Evolutionary conservation across 2,888 invertebrate genomes (phyloP), one percentile per base, ranked within the genome.

Genomic region (Acleris holmiana): DNA sequence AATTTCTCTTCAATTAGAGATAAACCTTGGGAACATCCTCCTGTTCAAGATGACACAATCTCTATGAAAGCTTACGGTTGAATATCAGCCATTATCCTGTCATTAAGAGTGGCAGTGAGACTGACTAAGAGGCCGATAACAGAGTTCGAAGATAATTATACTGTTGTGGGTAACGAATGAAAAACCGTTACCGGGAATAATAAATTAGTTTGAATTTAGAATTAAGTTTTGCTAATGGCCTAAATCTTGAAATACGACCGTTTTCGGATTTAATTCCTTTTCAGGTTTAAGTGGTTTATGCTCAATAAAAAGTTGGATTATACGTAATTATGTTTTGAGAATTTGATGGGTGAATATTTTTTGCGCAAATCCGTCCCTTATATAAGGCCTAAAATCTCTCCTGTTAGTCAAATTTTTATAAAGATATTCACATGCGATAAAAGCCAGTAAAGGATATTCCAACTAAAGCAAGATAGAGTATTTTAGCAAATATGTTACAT

Each of bases 1-100:
- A 47, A 47, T 29, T 57, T 46, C 47, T 46, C 44, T 25, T 35
- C 21, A 46, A 56, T 63, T 63, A 29, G 46, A 25, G 53, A 58
- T 53, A 23, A 47, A 58, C 46, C 46, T 57, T 13, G 44, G 21
- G 21, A 47, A 25, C 29, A 15, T 51, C 25, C 47, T 63, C 60
- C 47, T 54, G 61, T 66, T 68, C 67, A 56, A 68, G 70, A 67
- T 61, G 65, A 56, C 67, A 67, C 68, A 68, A 71, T 77, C 68
- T 63, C 56, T 71, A 73, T 72, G 69, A 71, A 72, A 67, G 66
- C 72, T 67, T 69, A 69, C 69, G 71, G 68, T 69, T 68, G 41
- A 58, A 64, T 75, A 73, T 74, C 77, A 71, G 67, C 67, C 60
- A 72, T 76, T 74, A 75, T 69, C 69, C 65, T 71, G 74, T 73